Conservation (phyloP, 2,888 invertebrate genomes). For the Chesias legatella region DNA sequence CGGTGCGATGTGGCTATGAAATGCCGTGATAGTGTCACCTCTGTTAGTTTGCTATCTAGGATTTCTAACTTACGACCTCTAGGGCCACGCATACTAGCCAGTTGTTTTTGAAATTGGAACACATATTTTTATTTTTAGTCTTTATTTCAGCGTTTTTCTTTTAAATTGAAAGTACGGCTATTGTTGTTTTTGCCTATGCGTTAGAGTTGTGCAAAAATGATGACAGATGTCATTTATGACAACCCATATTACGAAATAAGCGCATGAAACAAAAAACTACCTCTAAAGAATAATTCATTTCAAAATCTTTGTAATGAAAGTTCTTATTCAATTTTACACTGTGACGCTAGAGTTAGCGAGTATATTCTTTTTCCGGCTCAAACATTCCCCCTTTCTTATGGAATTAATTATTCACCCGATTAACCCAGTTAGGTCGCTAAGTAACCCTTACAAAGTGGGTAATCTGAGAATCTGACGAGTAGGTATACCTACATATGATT, state of each 20-base stretch:
- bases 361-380: too few species aligned
- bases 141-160: too few species aligned
- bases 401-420: constrained; percentile 47
- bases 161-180: too few species aligned
- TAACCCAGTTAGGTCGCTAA: constrained; percentile 42
- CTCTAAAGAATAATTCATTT: too few species aligned
- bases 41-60: constrained; percentile 41
- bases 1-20: constrained; percentile 43
- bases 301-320: too few species aligned
- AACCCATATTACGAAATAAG: too few species aligned
- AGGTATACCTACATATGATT: constrained; percentile 53
- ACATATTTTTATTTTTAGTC: not conserved
- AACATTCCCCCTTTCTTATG: constrained; percentile 11
- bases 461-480: constrained; percentile 41
- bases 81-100: constrained; percentile 11
- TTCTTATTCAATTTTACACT: too few species aligned
- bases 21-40: constrained; percentile 39
- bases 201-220: too few species aligned
- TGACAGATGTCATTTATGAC: too few species aligned
- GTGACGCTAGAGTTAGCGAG: too few species aligned
- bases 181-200: too few species aligned
- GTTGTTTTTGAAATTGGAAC: constrained; percentile 14
- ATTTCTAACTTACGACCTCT: constrained; percentile 29
- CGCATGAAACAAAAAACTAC: too few species aligned
- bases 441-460: constrained; percentile 25